phyloP scores from a whole-genome alignment of 1,140 invertebrate species.

The Gryon sp. region DNA sequence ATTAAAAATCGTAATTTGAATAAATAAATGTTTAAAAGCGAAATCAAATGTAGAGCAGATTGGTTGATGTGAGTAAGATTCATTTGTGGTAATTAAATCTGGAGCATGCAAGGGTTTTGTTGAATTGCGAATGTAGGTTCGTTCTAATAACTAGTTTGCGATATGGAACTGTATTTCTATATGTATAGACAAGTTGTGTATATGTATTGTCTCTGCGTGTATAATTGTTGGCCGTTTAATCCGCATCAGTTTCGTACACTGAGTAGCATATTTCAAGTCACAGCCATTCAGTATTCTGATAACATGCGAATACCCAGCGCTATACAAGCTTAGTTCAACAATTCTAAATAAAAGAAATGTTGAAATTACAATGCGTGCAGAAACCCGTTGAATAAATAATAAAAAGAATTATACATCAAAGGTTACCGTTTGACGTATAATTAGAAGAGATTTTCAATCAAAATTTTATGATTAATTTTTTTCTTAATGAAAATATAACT shows the following conservation, averaged over 20 bases:
- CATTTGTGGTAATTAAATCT: conserved; percentile 17
- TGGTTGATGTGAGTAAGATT: conserved; percentile 5
- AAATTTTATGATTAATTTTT: too few species aligned
- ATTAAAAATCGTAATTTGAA: not conserved
- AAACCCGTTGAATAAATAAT: not conserved
- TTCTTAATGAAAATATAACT: too few species aligned
- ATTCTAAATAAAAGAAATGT: not conserved
- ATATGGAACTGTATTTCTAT: conserved; percentile 6
- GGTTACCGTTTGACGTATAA: too few species aligned
- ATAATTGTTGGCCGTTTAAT: conserved; percentile 22
- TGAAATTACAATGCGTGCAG: conserved; percentile 4
- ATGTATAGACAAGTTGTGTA: not conserved
- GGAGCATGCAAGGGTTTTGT: conserved; percentile 6
- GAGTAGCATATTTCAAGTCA: not conserved
- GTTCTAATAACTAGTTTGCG: conserved; percentile 27
- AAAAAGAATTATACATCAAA: conserved; percentile 4
- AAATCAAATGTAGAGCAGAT: not conserved
- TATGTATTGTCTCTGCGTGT: not conserved
- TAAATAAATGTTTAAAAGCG: not conserved
- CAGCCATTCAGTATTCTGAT: not conserved
- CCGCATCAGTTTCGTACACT: conserved; percentile 1
- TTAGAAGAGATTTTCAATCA: conserved; percentile 7
- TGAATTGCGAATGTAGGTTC: conserved; percentile 25
- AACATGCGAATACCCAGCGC: not conserved
- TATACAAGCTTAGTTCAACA: not conserved